Evolutionary conservation across 1,140 invertebrate genomes (phyloP).

Genomic region (Bombus huntii): DNA sequence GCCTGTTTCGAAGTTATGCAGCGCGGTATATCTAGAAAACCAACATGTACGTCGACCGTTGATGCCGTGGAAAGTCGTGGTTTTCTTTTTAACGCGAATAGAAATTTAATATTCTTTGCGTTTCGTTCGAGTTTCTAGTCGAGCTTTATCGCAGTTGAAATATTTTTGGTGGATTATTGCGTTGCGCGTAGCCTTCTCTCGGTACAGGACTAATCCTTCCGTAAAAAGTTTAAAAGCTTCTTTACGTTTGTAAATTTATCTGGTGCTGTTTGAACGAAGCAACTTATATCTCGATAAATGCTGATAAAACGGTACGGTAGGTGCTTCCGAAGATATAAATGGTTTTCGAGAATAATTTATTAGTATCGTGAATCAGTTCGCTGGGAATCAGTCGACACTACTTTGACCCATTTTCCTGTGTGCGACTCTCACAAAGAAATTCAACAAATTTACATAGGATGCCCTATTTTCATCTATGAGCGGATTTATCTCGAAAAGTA

Average conservation of each 20-base stretch:
- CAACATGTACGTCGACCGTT: too few species aligned
- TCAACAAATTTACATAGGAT: not conserved
- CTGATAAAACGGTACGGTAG: not conserved
- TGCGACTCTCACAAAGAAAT: not conserved
- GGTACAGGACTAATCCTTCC: too few species aligned
- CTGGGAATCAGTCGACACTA: not conserved
- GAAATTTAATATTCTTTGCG: too few species aligned
- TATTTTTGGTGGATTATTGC: too few species aligned
- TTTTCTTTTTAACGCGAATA: too few species aligned
- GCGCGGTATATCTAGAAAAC: too few species aligned
- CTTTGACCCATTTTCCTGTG: not conserved
- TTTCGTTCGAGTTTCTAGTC: too few species aligned
- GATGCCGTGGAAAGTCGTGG: too few species aligned
- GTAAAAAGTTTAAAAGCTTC: not conserved
- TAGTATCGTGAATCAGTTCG: not conserved
- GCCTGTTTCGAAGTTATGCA: too few species aligned
- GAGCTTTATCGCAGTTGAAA: too few species aligned
- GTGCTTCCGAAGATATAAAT: not conserved
- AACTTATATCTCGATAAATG: not conserved
- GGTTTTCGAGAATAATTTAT: not conserved
- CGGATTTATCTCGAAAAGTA: not conserved
- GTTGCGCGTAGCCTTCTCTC: too few species aligned
- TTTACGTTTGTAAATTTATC: not conserved
- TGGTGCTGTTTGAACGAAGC: not conserved
- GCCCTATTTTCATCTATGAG: conserved; percentile 15